Evolutionary conservation across 2,888 invertebrate genomes (phyloP).

Genomic region (Lithosia quadra): DNA sequence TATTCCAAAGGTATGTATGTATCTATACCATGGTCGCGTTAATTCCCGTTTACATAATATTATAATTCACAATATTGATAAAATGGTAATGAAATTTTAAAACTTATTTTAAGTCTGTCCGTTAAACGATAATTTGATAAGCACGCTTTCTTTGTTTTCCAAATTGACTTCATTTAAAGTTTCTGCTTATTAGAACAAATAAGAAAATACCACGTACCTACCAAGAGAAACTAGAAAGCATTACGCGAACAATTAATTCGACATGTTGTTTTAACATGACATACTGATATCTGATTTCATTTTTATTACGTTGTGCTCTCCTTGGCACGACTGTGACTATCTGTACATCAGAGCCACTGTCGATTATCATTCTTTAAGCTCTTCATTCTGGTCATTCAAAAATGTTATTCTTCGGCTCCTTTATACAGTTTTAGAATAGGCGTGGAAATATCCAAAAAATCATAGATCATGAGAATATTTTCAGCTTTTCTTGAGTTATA

Average conservation of each 20-base stretch:
- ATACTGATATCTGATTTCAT: constrained; percentile 44
- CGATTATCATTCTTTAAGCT: constrained; percentile 21
- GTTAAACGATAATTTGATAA: constrained; percentile 38
- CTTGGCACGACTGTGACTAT: constrained; percentile 46
- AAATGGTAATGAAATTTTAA: no score
- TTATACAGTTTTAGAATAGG: no score
- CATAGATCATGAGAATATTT: no score
- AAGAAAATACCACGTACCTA: constrained; percentile 48
- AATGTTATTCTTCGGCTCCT: neutral
- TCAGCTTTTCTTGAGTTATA: no score
- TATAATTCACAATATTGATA: no score
- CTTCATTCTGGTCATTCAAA: neutral
- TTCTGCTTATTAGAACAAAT: constrained; percentile 54
- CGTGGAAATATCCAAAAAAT: no score
- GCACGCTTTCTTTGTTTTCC: constrained; percentile 55
- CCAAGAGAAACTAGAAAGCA: constrained; percentile 67
- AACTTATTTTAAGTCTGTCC: neutral
- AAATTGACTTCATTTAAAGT: constrained; percentile 54
- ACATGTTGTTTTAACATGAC: constrained; percentile 61
- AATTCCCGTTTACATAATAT: no score
- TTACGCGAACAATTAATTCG: constrained; percentile 67
- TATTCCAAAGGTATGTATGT: no score
- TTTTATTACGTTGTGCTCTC: constrained; percentile 38
- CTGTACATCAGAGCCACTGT: constrained; percentile 27
- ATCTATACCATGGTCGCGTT: no score